These are phyloP conservation scores for Setophaga petechia DNA, from an alignment of 2,113 vertebrate genomes.

Conservation along the genomic window DNA sequence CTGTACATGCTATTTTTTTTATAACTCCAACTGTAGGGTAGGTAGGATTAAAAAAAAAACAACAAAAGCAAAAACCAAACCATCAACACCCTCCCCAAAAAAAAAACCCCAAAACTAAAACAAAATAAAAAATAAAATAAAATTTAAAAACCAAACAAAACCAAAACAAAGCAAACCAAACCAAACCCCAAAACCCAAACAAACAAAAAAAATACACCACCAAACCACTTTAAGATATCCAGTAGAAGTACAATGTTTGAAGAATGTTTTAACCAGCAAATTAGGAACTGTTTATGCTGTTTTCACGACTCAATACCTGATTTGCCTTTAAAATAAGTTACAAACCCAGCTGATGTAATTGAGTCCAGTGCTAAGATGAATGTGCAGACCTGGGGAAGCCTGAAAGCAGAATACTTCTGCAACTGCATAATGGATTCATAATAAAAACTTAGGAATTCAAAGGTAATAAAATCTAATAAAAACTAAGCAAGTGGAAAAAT, in stretches of 20 bases:
- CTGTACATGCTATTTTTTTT: neutral
- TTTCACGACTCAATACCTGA: neutral
- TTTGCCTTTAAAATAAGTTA: neutral
- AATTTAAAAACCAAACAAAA: neutral
- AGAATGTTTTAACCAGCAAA: neutral
- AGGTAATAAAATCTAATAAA: neutral
- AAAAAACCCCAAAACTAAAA: neutral
- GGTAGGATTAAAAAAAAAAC: neutral
- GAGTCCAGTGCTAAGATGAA: neutral
- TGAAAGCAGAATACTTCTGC: neutral
- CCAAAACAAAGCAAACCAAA: neutral
- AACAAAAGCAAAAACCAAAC: neutral
- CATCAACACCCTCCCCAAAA: rapidly evolving
- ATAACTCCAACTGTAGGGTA: neutral
- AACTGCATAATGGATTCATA: neutral
- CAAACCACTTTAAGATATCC: neutral
- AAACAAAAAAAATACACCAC: neutral
- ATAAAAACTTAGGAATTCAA: neutral
- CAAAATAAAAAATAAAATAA: neutral
- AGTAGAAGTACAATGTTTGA: neutral
- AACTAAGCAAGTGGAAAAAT: neutral
- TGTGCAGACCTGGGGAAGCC: neutral
- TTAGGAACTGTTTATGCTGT: neutral
- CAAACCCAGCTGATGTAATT: neutral
- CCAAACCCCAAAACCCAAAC: neutral